A percentile compares a stretch with the other conserved stretches of the same genome.
phyloP scores from a whole-genome alignment of 2,113 vertebrate genomes.

The Vulpes ferrilata region DNA sequence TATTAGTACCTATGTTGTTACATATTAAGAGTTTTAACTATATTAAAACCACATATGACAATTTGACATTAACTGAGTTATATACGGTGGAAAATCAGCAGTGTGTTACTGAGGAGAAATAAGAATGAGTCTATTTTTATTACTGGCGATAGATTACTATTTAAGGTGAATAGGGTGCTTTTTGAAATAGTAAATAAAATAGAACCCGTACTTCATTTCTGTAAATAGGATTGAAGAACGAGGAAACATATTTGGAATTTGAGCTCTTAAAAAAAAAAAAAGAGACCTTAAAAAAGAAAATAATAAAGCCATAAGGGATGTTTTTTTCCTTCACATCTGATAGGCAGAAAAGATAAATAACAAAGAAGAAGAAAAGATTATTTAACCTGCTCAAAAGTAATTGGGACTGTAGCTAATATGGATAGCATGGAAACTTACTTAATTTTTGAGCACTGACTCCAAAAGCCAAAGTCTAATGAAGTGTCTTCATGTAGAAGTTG shows the following conservation, averaged over 20 bases:
- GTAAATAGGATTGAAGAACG: conserved; percentile 61
- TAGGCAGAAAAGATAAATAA: conserved; percentile 44
- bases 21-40: conserved; percentile 40
- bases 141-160: conserved; percentile 39
- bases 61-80: conserved; percentile 39
- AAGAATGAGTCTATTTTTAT: conserved; percentile 45
- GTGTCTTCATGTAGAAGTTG: conserved; percentile 29
- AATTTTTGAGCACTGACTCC: conserved; percentile 43
- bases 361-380: conserved; percentile 40
- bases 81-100: conserved; percentile 27
- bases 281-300: conserved; percentile 37
- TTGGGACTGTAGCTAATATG: conserved; percentile 16
- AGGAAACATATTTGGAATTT: conserved; percentile 66
- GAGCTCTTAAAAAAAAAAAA: conserved; percentile 52
- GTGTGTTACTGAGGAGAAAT: conserved; percentile 14
- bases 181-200: conserved; percentile 62
- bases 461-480: conserved; percentile 42
- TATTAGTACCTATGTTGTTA: conserved; percentile 4
- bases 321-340: conserved; percentile 62
- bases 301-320: not conserved
- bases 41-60: conserved; percentile 12
- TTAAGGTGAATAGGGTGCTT: conserved; percentile 50
- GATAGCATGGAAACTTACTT: conserved; percentile 5
- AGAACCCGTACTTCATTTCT: conserved; percentile 55
- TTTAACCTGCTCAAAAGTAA: conserved; percentile 61